Conservation (phyloP, 2,888 invertebrate species). For the Carpatolechia fugitivella region DNA sequence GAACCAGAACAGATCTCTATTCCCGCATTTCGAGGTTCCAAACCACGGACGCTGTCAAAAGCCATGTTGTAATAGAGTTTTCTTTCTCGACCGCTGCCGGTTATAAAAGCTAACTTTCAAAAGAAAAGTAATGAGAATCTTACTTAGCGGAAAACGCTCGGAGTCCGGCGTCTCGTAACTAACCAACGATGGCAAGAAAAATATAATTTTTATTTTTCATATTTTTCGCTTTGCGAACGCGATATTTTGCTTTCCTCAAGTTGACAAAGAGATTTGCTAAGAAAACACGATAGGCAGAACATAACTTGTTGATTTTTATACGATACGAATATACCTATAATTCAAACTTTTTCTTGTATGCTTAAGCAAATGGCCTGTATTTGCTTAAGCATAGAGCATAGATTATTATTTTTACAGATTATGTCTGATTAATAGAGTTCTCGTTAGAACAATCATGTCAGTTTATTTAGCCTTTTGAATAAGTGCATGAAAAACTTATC, state of each 20-base stretch:
- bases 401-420: too few species aligned
- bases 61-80: slow-evolving; percentile 70
- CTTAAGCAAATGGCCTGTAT: too few species aligned
- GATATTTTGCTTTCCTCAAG: slow-evolving; percentile 39
- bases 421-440: too few species aligned
- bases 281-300: not conserved
- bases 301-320: not conserved
- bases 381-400: too few species aligned
- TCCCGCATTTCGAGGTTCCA: slow-evolving; percentile 27
- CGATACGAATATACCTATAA: too few species aligned
- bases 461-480: too few species aligned
- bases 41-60: slow-evolving; percentile 51
- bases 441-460: too few species aligned
- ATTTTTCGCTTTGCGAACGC: slow-evolving; percentile 50
- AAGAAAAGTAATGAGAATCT: slow-evolving; percentile 76
- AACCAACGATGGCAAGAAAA: slow-evolving; percentile 54
- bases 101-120: slow-evolving; percentile 71
- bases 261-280: slow-evolving; percentile 47
- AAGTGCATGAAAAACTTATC: too few species aligned
- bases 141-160: slow-evolving; percentile 72
- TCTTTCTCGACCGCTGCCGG: slow-evolving; percentile 55
- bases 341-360: too few species aligned
- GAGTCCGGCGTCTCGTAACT: slow-evolving; percentile 48
- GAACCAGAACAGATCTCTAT: too few species aligned
- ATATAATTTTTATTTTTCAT: slow-evolving; percentile 60